phyloP scores from a whole-genome alignment of 2,113 vertebrate species.

The Hemibagrus wyckioides region DNA sequence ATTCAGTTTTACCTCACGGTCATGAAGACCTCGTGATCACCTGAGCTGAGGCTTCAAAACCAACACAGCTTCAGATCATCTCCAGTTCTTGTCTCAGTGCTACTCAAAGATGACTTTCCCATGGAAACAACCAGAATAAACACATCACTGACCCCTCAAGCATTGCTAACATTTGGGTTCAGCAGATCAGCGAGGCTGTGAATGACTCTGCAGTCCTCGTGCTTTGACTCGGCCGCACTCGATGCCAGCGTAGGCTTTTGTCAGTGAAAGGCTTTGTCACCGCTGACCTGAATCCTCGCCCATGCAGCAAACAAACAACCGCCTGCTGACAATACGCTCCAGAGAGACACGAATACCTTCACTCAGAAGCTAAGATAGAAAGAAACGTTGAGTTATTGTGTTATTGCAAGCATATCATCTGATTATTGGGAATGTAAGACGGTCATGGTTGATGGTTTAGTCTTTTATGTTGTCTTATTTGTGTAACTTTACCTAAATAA shows the following conservation, averaged over 20 bases:
- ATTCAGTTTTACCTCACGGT: not conserved
- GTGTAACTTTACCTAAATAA: too few species aligned
- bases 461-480: too few species aligned
- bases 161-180: not conserved
- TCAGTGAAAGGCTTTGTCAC: conserved; percentile 59
- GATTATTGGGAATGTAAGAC: not conserved
- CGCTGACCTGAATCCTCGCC: conserved; percentile 72
- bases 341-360: not conserved
- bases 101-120: not conserved
- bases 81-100: not conserved
- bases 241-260: not conserved
- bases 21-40: not conserved
- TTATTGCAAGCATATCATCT: not conserved
- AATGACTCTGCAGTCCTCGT: not conserved
- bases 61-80: not conserved
- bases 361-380: not conserved
- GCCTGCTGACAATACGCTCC: conserved; percentile 59
- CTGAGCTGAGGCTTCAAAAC: not conserved
- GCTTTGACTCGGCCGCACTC: not conserved
- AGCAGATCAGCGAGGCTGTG: not conserved
- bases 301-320: conserved; percentile 58
- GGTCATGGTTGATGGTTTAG: not conserved
- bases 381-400: not conserved
- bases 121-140: not conserved
- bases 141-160: not conserved